A percentile compares a stretch with the other conserved stretches of the same genome.
These are phyloP conservation scores for Platorchestia sp. DNA, from an alignment of 1,140 invertebrate genomes.

Conservation along the genomic window DNA sequence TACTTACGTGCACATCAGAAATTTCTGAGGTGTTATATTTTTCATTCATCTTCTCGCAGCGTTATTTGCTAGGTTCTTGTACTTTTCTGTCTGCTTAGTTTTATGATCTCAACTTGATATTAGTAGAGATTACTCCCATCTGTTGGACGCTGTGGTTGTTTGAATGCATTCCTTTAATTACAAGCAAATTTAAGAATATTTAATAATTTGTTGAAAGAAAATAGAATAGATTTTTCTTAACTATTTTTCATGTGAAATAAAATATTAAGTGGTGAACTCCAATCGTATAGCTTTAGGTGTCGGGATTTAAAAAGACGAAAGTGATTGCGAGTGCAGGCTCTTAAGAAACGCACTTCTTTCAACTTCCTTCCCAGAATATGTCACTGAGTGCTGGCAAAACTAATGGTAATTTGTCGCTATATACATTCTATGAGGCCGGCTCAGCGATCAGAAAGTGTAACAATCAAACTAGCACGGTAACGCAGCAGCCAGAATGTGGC, in stretches of 20 bases:
- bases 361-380: not conserved
- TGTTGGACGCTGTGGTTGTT: not conserved
- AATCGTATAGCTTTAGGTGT: not conserved
- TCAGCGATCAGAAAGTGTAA: not conserved
- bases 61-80: not conserved
- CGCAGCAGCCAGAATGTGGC: not conserved
- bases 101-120: not conserved
- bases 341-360: not conserved
- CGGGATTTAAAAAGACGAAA: not conserved
- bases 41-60: not conserved
- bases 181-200: not conserved
- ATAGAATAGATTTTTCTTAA: not conserved
- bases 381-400: not conserved
- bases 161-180: not conserved
- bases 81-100: not conserved
- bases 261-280: not conserved
- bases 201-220: not conserved
- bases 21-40: not conserved
- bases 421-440: too few relatives aligned
- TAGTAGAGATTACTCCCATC: not conserved
- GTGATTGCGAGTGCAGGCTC: not conserved
- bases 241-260: not conserved
- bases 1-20: not conserved
- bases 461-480: not conserved
- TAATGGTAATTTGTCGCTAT: not conserved